phyloP scores from a whole-genome alignment of 2,888 invertebrate genomes.

The Drosophila tanythrix region DNA sequence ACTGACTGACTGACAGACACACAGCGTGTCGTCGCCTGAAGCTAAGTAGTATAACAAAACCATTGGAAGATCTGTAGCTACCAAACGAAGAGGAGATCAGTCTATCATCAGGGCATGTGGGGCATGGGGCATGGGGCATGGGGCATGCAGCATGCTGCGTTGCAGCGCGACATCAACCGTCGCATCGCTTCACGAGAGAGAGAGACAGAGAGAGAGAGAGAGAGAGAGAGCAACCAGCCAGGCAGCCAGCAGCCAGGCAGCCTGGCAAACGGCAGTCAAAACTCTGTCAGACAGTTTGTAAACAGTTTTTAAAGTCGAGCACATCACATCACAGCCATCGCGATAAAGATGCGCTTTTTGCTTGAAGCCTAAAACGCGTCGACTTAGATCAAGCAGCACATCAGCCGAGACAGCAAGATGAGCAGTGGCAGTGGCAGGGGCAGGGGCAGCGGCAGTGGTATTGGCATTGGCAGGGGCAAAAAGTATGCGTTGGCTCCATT shows the following conservation, averaged over 20 bases:
- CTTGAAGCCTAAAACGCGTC: slow-evolving; percentile 48
- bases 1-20: slow-evolving; percentile 56
- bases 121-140: slow-evolving; percentile 26
- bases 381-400: slow-evolving; percentile 46
- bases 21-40: slow-evolving; percentile 74
- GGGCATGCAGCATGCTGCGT: slow-evolving; percentile 29
- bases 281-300: slow-evolving; percentile 82
- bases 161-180: slow-evolving; percentile 73
- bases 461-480: neutral
- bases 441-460: neutral
- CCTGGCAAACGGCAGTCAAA: slow-evolving; percentile 67
- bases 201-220: neutral
- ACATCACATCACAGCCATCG: slow-evolving; percentile 53
- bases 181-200: slow-evolving; percentile 11
- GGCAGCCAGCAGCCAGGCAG: neutral
- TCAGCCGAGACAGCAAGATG: slow-evolving; percentile 14
- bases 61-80: slow-evolving; percentile 26
- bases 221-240: neutral
- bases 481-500: slow-evolving; percentile 44
- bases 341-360: slow-evolving; percentile 57
- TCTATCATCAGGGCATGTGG: slow-evolving; percentile 42
- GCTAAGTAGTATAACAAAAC: slow-evolving; percentile 51
- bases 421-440: neutral
- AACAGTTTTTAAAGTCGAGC: slow-evolving; percentile 76
- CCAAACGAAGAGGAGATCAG: slow-evolving; percentile 19